Percentiles rank a stretch among this genome's conserved stretches.
phyloP scores from a whole-genome alignment of 2,888 invertebrate genomes.

The Perdita meconis region DNA sequence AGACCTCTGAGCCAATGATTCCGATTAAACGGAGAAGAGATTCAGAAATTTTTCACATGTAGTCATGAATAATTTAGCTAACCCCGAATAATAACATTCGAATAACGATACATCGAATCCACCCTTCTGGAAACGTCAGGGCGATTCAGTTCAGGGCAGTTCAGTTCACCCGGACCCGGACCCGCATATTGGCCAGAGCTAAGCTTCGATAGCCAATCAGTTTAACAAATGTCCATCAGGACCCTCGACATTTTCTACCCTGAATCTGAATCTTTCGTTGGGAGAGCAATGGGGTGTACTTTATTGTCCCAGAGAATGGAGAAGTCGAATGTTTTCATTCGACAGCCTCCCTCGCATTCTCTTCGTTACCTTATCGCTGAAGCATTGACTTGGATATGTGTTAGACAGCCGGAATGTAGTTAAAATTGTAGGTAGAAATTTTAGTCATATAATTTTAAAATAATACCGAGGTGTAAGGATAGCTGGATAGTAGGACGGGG shows the following conservation, averaged over 20 bases:
- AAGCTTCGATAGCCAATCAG: conserved; percentile 54
- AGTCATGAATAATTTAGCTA: conserved; percentile 72
- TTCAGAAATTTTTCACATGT: conserved; percentile 13
- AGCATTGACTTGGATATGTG: background rate
- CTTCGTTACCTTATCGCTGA: background rate
- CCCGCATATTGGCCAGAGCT: conserved; percentile 72
- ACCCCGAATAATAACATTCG: conserved; percentile 62
- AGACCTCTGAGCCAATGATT: conserved; percentile 31
- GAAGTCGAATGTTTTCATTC: conserved; percentile 29
- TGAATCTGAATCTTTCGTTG: conserved; percentile 64
- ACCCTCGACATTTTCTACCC: conserved; percentile 62
- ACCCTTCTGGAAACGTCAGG: conserved; percentile 76
- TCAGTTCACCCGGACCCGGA: conserved; percentile 62
- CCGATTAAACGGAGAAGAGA: conserved; percentile 39
- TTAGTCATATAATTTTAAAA: too few species aligned
- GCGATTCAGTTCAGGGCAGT: conserved; percentile 74
- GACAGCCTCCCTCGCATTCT: background rate
- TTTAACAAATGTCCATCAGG: conserved; percentile 76
- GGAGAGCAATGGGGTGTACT: conserved; percentile 21
- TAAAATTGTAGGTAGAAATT: background rate
- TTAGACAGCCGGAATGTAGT: background rate
- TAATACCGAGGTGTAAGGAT: background rate
- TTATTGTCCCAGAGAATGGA: conserved; percentile 8
- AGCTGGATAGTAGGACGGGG: conserved; percentile 10
- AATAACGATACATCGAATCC: conserved; percentile 71